A percentile compares a stretch with the other conserved stretches of the same genome.
Conservation (phyloP, 2,888 invertebrate genomes). For the Incurvaria masculella region DNA sequence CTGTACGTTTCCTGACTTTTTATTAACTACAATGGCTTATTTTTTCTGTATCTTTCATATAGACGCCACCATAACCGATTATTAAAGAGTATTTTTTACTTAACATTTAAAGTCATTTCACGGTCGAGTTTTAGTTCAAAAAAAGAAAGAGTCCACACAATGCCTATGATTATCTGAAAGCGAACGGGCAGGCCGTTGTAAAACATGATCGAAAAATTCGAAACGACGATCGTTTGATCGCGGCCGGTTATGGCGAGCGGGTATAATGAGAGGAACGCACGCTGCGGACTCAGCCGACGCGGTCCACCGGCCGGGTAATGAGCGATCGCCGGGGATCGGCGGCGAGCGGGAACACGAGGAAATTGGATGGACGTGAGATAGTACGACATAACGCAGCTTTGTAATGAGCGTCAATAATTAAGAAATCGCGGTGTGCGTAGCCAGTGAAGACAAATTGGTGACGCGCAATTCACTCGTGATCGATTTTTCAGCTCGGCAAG, state of each 20-base stretch:
- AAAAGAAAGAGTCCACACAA: slow-evolving; percentile 36
- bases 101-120: too few relatives aligned
- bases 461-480: neutral
- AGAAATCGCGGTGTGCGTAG: slow-evolving; percentile 6
- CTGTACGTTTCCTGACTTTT: too few relatives aligned
- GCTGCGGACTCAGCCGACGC: neutral
- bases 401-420: slow-evolving; percentile 16
- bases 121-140: slow-evolving; percentile 24
- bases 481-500: neutral
- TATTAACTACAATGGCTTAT: too few relatives aligned
- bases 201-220: slow-evolving; percentile 50
- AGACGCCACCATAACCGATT: too few relatives aligned
- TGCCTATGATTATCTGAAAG: slow-evolving; percentile 41
- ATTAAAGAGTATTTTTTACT: too few relatives aligned
- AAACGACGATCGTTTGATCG: slow-evolving; percentile 14
- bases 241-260: neutral
- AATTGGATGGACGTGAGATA: slow-evolving; percentile 16
- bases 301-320: slow-evolving; percentile 5
- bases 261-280: neutral
- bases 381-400: slow-evolving; percentile 12
- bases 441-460: neutral
- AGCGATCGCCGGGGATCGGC: slow-evolving; percentile 4
- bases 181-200: slow-evolving; percentile 30
- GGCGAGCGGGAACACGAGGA: slow-evolving; percentile 6
- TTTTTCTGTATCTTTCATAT: too few relatives aligned